phyloP scores from a whole-genome alignment of 2,113 vertebrate species.

The Sprattus sprattus region DNA sequence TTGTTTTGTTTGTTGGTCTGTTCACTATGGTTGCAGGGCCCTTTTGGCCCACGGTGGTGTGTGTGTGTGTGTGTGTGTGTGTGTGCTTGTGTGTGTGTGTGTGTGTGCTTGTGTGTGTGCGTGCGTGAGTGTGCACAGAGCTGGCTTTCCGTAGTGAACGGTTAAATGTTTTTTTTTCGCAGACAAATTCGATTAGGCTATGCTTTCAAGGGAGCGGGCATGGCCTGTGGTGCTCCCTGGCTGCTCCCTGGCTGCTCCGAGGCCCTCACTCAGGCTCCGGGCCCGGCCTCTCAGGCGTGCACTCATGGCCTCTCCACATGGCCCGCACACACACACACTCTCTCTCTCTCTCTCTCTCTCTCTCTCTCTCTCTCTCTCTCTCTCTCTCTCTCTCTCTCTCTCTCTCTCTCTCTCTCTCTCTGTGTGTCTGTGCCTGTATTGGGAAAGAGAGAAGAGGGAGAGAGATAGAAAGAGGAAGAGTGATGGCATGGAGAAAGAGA shows the following conservation, averaged over 20 bases:
- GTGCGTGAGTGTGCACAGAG: background rate
- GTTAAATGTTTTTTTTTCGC: slow-evolving; percentile 32
- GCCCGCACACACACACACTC: background rate
- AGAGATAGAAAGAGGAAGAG: background rate
- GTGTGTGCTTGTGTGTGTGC: background rate
- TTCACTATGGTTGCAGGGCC: slow-evolving; percentile 18
- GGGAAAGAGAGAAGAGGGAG: background rate
- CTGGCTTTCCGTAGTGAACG: slow-evolving; percentile 3
- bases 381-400: background rate
- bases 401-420: background rate
- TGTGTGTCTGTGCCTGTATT: background rate
- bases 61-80: background rate
- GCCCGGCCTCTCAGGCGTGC: background rate
- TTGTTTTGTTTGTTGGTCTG: slow-evolving; percentile 3
- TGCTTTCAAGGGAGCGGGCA: slow-evolving; percentile 47
- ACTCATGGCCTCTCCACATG: background rate
- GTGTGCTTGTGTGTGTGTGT: slow-evolving; percentile 17
- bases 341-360: background rate
- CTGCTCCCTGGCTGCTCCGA: background rate
- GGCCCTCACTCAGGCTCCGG: background rate
- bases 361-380: background rate
- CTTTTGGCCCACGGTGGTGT: background rate
- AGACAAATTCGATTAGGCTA: slow-evolving; percentile 47
- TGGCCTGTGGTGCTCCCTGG: background rate
- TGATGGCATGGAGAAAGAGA: background rate